phyloP scores from a whole-genome alignment of 92 coral and sea anemone genomes.

The Parazoanthus atlanticus region DNA sequence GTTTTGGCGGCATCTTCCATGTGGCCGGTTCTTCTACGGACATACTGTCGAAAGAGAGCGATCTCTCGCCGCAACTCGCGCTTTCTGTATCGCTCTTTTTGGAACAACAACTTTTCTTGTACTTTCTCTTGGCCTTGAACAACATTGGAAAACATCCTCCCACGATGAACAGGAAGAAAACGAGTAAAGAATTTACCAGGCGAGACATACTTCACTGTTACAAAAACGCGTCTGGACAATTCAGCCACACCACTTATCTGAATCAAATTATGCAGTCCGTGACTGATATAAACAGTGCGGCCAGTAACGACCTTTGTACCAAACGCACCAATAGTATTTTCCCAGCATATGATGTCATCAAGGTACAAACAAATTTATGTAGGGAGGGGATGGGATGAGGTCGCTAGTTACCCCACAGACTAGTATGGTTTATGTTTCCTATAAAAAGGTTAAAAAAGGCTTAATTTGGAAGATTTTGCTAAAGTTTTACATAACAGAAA shows the following conservation, averaged over 20 bases:
- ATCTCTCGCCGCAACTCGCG: conserved; percentile 49
- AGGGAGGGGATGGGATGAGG: not conserved
- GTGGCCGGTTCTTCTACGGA: conserved; percentile 80
- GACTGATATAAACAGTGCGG: conserved; percentile 18
- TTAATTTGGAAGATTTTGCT: too few species aligned
- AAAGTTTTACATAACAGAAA: not conserved
- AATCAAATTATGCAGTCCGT: not conserved
- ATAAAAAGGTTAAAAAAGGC: not conserved
- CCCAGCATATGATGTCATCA: conserved; percentile 34
- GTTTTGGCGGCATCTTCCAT: conserved; percentile 87
- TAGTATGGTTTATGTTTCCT: not conserved
- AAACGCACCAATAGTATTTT: conserved; percentile 35
- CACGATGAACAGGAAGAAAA: conserved; percentile 61
- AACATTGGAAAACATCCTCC: conserved; percentile 80
- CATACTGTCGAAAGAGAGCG: conserved; percentile 80
- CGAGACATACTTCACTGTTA: not conserved
- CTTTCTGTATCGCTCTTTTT: conserved; percentile 54
- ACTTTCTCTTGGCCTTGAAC: conserved; percentile 65
- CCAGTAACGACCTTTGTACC: conserved; percentile 35
- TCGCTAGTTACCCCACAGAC: not conserved
- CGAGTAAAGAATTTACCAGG: conserved; percentile 34
- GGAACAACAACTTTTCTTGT: conserved; percentile 46
- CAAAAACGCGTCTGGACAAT: not conserved
- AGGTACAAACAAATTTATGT: not conserved
- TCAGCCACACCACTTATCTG: conserved; percentile 28